Percentiles rank a stretch among this genome's conserved stretches.
phyloP scores from a whole-genome alignment of 64 coral and sea anemone species.

The Cladopsammia gracilis region DNA sequence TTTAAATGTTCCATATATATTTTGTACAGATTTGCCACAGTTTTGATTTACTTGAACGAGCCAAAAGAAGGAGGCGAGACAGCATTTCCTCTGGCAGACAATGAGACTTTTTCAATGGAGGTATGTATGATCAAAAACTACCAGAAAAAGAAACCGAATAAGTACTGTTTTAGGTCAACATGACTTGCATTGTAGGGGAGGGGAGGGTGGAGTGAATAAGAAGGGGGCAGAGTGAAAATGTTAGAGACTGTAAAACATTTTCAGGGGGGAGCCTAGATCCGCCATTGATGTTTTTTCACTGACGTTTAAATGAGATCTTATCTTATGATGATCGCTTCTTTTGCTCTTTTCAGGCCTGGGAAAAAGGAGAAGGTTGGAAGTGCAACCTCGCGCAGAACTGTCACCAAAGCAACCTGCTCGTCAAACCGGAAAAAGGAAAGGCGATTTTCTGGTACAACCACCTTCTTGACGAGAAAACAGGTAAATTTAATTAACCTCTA shows the following conservation, averaged over 20 bases:
- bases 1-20: neutral
- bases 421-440: slow-evolving; percentile 87
- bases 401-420: slow-evolving; percentile 69
- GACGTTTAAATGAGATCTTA: too few relatives aligned
- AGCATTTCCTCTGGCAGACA: slow-evolving; percentile 85
- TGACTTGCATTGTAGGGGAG: too few relatives aligned
- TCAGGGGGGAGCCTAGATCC: too few relatives aligned
- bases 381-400: slow-evolving; percentile 81
- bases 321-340: too few relatives aligned
- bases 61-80: slow-evolving; percentile 84
- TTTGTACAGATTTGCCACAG: slow-evolving; percentile 65
- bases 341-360: neutral
- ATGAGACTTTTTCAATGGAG: slow-evolving; percentile 82
- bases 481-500: neutral
- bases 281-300: too few relatives aligned
- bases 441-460: slow-evolving; percentile 95
- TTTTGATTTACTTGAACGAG: slow-evolving; percentile 84
- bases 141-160: too few relatives aligned
- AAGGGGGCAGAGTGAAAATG: too few relatives aligned
- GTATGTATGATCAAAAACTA: slow-evolving; percentile 47
- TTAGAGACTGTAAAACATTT: too few relatives aligned
- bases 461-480: slow-evolving; percentile 48
- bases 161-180: too few relatives aligned
- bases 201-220: too few relatives aligned
- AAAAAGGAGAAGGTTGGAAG: slow-evolving; percentile 53